Evolutionary conservation across 2,797 vertebrate genomes (phyloP).

Genomic region (Philypnodon macrostomus): DNA sequence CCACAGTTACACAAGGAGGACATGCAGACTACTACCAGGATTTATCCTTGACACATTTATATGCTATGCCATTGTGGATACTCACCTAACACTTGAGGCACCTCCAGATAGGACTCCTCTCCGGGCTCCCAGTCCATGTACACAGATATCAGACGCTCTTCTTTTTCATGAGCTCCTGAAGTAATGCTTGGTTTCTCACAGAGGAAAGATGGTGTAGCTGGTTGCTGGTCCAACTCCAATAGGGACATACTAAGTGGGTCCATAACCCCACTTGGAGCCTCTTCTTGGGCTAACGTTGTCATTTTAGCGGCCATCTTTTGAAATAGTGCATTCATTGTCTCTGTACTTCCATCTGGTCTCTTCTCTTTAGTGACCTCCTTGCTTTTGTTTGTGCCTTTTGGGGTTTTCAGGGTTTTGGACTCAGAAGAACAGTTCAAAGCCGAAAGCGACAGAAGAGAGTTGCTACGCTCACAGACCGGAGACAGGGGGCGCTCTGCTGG

Average conservation of each 20-base stretch:
- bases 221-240: conserved; percentile 47
- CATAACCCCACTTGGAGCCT: conserved; percentile 34
- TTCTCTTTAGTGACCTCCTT: too few relatives aligned
- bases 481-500: conserved; percentile 77
- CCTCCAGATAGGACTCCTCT: conserved; percentile 23
- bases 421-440: neutral
- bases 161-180: neutral
- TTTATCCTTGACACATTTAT: too few relatives aligned
- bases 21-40: too few relatives aligned
- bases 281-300: conserved; percentile 10
- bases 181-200: conserved; percentile 13
- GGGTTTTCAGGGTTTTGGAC: too few relatives aligned
- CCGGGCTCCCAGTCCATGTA: neutral
- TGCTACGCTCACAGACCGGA: conserved; percentile 33
- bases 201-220: conserved; percentile 28
- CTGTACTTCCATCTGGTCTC: conserved; percentile 6
- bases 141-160: neutral
- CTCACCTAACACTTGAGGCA: conserved; percentile 7
- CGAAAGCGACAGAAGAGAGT: conserved; percentile 3
- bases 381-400: conserved; percentile 5
- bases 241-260: conserved; percentile 66
- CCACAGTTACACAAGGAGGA: too few relatives aligned
- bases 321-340: conserved; percentile 5
- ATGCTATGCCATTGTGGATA: neutral
- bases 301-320: conserved; percentile 16